Percentiles rank a stretch among this genome's conserved stretches.
phyloP scores from a whole-genome alignment of 2,888 invertebrate genomes.

The Portevinia maculata region DNA sequence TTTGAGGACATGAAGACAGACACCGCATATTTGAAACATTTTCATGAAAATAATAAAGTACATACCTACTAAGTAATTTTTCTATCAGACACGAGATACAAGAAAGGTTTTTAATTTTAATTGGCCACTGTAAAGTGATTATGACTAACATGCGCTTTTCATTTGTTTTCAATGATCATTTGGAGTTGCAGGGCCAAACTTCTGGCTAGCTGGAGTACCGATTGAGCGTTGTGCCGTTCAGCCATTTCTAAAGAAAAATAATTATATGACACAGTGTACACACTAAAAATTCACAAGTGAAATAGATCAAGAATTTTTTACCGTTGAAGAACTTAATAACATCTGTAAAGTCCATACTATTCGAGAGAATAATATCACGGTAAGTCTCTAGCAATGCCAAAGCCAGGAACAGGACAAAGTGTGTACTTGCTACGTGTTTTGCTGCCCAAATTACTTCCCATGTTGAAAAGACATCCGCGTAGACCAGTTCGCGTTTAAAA shows the following conservation, averaged over 20 bases:
- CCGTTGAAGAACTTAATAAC: conserved; percentile 99
- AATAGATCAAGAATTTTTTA: conserved; percentile 83
- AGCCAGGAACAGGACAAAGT: conserved; percentile 96
- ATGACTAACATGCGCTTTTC: conserved; percentile 77
- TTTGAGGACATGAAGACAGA: conserved; percentile 6
- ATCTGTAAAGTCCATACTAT: conserved; percentile 98
- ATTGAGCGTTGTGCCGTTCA: conserved; percentile 94
- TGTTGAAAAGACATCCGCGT: conserved; percentile 96
- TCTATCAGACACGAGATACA: no score
- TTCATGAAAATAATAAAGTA: background rate
- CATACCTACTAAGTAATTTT: background rate
- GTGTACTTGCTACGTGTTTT: conserved; percentile 90
- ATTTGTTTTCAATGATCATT: conserved; percentile 96
- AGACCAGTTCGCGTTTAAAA: conserved; percentile 96
- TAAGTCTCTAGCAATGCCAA: conserved; percentile 96
- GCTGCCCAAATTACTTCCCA: conserved; percentile 99
- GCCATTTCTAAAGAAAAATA: conserved; percentile 93
- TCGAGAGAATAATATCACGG: conserved; percentile 95
- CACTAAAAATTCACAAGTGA: no score
- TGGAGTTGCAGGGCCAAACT: conserved; percentile 95
- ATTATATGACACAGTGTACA: no score
- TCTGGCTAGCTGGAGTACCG: conserved; percentile 91
- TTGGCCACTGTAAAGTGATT: conserved; percentile 36
- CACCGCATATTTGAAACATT: conserved; percentile 35
- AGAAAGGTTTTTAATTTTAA: conserved; percentile 15